phyloP scores from a whole-genome alignment of 2,888 invertebrate genomes.

The Synanthedon vespiformis region DNA sequence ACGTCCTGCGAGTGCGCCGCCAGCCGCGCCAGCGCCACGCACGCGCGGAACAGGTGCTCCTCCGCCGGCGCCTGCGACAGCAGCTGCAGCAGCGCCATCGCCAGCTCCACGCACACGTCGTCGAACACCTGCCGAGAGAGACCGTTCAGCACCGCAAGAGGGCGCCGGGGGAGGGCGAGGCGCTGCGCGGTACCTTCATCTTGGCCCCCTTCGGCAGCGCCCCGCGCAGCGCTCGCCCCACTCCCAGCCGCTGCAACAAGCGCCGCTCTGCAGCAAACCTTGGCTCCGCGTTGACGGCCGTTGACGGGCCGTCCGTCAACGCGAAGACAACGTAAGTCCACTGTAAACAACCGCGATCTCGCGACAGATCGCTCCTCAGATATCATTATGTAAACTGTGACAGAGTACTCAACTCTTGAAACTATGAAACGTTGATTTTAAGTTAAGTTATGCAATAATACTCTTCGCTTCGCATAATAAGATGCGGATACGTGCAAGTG shows the following conservation, averaged over 20 bases:
- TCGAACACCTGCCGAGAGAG: constrained; percentile 83
- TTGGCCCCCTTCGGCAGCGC: constrained; percentile 43
- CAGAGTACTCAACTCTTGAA: too few species aligned
- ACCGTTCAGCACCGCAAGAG: background rate
- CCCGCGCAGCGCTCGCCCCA: constrained; percentile 39
- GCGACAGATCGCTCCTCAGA: too few species aligned
- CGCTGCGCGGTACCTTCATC: constrained; percentile 33
- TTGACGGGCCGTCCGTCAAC: too few species aligned
- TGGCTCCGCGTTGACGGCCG: too few species aligned
- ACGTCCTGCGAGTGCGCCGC: constrained; percentile 86
- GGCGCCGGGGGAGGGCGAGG: background rate
- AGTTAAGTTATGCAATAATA: too few species aligned
- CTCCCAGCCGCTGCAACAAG: constrained; percentile 54
- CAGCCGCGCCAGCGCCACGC: constrained; percentile 82
- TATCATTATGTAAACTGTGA: too few species aligned
- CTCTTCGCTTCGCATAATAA: too few species aligned
- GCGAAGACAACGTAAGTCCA: too few species aligned
- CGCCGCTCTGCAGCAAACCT: constrained; percentile 12
- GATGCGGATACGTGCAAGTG: too few species aligned
- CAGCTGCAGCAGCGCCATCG: constrained; percentile 91
- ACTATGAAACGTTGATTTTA: too few species aligned
- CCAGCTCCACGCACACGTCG: constrained; percentile 91
- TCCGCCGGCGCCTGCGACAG: constrained; percentile 84
- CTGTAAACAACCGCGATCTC: too few species aligned
- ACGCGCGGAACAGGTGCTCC: constrained; percentile 82